Conservation (phyloP, 2,797 vertebrate genomes). For the Euthynnus affinis region DNA sequence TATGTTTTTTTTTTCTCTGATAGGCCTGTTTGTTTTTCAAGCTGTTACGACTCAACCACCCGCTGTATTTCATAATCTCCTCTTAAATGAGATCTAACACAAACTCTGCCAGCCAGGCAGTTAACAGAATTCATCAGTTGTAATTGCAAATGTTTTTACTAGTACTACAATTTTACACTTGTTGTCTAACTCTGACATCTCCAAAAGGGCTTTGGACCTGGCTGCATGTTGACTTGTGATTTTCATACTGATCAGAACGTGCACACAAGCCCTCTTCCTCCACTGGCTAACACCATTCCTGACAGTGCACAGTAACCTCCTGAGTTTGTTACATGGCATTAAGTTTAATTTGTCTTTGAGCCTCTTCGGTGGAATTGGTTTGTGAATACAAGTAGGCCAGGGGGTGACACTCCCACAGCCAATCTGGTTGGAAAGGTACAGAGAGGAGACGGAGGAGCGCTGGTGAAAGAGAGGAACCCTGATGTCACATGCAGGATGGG, state of each 20-base stretch:
- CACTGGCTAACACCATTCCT: conserved; percentile 41
- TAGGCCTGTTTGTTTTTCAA: conserved; percentile 67
- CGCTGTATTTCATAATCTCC: conserved; percentile 71
- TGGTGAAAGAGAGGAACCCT: conserved; percentile 35
- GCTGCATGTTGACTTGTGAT: conserved; percentile 54
- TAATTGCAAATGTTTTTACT: conserved; percentile 65
- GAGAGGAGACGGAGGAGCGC: conserved; percentile 36
- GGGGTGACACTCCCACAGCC: conserved; percentile 62
- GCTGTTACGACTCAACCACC: conserved; percentile 71
- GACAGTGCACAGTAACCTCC: conserved; percentile 42
- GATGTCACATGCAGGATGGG: conserved; percentile 65
- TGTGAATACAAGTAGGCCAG: conserved; percentile 66
- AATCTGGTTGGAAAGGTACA: conserved; percentile 64
- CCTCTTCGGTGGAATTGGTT: conserved; percentile 82
- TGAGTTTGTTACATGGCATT: conserved; percentile 78
- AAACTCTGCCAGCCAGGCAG: conserved; percentile 48
- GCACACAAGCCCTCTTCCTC: conserved; percentile 46
- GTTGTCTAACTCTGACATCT: conserved; percentile 42
- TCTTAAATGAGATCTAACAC: conserved; percentile 64
- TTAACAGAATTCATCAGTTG: conserved; percentile 65
- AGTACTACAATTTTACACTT: conserved; percentile 49
- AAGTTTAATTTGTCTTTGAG: conserved; percentile 83
- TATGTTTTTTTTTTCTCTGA: conserved; percentile 37
- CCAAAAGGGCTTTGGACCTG: conserved; percentile 43
- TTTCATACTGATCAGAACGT: conserved; percentile 70